A percentile compares a stretch with the other conserved stretches of the same genome.
phyloP scores from a whole-genome alignment of 2,797 vertebrate genomes.

The Semaprochilodus insignis region DNA sequence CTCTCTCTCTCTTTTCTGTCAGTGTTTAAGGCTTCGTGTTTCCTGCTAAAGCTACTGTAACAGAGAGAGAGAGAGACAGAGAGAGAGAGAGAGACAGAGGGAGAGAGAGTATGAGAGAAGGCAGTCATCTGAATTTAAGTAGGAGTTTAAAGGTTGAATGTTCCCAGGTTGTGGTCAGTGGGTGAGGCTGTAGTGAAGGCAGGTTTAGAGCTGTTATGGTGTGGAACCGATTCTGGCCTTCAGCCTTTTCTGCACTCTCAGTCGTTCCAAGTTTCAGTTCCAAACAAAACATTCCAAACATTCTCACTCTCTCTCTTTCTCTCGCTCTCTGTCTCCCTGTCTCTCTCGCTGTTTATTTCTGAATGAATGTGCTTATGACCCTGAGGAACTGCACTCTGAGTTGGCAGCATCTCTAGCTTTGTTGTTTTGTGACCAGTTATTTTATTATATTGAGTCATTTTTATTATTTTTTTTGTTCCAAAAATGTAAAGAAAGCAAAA shows the following conservation, averaged over 20 bases:
- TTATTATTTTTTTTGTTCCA: background rate
- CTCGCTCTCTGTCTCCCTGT: too few species aligned
- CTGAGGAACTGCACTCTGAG: background rate
- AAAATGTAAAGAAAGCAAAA: background rate
- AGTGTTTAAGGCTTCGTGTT: background rate
- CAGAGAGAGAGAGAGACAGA: too few species aligned
- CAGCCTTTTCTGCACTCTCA: background rate
- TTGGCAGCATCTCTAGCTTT: too few species aligned
- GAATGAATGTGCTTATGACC: background rate
- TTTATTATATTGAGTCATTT: too few species aligned
- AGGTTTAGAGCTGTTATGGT: background rate
- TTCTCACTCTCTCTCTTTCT: background rate
- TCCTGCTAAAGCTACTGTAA: background rate
- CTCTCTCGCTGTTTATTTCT: background rate
- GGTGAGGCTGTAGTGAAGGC: background rate
- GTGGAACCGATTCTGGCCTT: background rate
- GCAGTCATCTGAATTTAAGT: too few species aligned
- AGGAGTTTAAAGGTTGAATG: background rate
- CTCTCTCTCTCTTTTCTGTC: background rate
- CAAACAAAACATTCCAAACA: constrained; percentile 54
- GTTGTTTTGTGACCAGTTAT: too few species aligned
- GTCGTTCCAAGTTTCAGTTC: constrained; percentile 40
- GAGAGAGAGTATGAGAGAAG: too few species aligned
- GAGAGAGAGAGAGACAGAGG: background rate
- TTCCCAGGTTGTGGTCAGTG: background rate